Base-by-base conservation (phyloP, 2,113 vertebrate genomes). In the Trichechus manatus region DNA sequence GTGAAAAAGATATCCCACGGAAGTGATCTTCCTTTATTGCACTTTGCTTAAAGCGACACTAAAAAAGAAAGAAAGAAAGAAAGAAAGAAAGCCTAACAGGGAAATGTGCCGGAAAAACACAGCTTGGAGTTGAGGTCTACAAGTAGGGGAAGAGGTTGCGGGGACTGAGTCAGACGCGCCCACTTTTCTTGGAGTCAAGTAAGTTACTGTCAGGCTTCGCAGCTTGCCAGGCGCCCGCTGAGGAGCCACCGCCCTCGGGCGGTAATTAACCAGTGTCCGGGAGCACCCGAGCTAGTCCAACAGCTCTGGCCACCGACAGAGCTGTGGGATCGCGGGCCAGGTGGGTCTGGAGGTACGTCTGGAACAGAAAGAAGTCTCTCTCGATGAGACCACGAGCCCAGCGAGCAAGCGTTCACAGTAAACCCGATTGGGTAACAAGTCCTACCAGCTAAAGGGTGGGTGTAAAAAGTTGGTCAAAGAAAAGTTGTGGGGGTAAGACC, bases 181-280 rank as follows among this genome's bases (percentile, higher is more conserved):
- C 59, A 83, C 92, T 66, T 72, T 91, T 91, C 89, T 70, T 50
- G 89, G 86, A 98, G 98, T 98, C 98, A 98, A 98, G 94, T 97
- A 98, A 98, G 98, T 99, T 98, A 98, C 98, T 98, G 99, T 99
- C 99, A 98, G 98, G 97, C 98, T 98, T 98, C 97, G 99, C 98
- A 99, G 99, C 98, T 96, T 93, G 96, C 98, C 98, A 95, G 98
- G 98, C 98, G 98, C 98, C 98, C 97, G 98, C 98, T 98, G 98
- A 98, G 96, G 98, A 98, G 98, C 98, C 96, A 98, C 98, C 98
- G 98, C 98, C 99, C 99, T 98, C 93, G 98, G 98, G 98, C 98
- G 98, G 99, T 98, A 98, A 99, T 99, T 99, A 99, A 98, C 98
- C 98, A 98, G 98, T 98, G 99, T 99, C 98, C 98, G 98, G 98